A percentile compares a stretch with the other conserved stretches of the same genome.
These are phyloP conservation scores for Oncorhynchus kisutch DNA, from an alignment of 2,113 vertebrate genomes.

Conservation along the genomic window DNA sequence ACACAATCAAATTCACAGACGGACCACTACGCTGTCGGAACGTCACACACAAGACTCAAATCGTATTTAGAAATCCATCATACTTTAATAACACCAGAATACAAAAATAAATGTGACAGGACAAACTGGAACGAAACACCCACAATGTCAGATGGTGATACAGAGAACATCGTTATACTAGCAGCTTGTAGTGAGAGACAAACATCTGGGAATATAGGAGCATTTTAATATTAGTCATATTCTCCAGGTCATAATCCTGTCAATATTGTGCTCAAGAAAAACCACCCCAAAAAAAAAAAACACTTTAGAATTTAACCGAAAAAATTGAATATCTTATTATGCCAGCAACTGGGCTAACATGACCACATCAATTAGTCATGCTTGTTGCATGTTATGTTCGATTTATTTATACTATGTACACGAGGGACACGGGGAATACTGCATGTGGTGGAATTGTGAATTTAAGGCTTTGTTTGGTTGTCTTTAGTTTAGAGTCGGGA, in stretches of 20 bases:
- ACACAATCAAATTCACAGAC: neutral
- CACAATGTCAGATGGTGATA: neutral
- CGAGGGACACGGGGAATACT: slow-evolving; percentile 2
- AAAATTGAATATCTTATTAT: slow-evolving; percentile 8
- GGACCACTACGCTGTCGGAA: neutral
- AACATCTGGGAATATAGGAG: neutral
- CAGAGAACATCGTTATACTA: neutral
- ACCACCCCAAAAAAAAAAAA: too few species aligned
- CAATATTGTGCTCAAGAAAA: neutral
- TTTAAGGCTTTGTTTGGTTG: slow-evolving; percentile 45
- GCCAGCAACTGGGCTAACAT: neutral
- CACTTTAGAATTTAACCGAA: slow-evolving; percentile 2
- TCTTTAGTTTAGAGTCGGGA: slow-evolving; percentile 18
- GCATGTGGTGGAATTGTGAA: slow-evolving; percentile 9
- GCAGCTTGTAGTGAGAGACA: slow-evolving; percentile 1
- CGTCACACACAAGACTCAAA: neutral
- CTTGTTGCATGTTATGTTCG: slow-evolving; percentile 13
- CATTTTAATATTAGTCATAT: neutral
- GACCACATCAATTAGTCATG: slow-evolving; percentile 39
- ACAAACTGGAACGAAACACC: slow-evolving; percentile 18
- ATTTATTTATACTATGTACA: slow-evolving; percentile 49
- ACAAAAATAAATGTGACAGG: slow-evolving; percentile 53
- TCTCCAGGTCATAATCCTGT: neutral
- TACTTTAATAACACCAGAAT: slow-evolving; percentile 54
- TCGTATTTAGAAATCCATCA: slow-evolving; percentile 40